Conservation (phyloP, 2,113 vertebrate genomes). For the Brachypodius melanocephalos region DNA sequence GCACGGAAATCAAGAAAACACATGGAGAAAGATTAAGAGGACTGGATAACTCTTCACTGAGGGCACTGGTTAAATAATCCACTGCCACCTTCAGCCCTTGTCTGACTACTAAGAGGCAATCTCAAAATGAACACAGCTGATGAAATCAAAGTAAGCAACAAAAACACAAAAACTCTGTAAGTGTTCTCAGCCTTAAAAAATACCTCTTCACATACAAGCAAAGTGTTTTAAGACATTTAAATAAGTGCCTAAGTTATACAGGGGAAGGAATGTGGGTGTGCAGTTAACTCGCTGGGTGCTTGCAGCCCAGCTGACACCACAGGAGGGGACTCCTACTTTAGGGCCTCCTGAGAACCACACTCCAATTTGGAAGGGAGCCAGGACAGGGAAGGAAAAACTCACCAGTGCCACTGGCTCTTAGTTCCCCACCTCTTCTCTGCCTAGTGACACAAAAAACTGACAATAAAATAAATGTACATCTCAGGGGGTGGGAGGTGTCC, state of each 20-base stretch:
- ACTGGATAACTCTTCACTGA: neutral
- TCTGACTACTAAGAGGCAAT: neutral
- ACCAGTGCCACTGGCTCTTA: neutral
- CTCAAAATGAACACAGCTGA: neutral
- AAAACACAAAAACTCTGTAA: neutral
- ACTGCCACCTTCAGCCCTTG: neutral
- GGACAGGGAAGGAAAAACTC: neutral
- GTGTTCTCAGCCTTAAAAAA: neutral
- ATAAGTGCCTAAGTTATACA: neutral
- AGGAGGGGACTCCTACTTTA: neutral
- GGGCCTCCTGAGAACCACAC: neutral
- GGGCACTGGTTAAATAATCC: neutral
- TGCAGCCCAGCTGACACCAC: neutral
- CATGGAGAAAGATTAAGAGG: neutral
- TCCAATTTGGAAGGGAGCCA: neutral
- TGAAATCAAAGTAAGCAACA: neutral
- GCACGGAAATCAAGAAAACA: neutral
- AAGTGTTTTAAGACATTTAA: neutral
- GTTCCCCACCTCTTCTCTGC: neutral
- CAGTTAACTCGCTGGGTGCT: neutral
- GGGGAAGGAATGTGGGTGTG: neutral
- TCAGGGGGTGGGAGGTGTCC: fast-evolving
- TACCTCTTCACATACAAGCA: neutral
- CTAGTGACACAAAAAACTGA: neutral
- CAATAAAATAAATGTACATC: neutral